Evolutionary conservation across 2,113 vertebrate species (phyloP).

Genomic region (Oncorhynchus nerka): DNA sequence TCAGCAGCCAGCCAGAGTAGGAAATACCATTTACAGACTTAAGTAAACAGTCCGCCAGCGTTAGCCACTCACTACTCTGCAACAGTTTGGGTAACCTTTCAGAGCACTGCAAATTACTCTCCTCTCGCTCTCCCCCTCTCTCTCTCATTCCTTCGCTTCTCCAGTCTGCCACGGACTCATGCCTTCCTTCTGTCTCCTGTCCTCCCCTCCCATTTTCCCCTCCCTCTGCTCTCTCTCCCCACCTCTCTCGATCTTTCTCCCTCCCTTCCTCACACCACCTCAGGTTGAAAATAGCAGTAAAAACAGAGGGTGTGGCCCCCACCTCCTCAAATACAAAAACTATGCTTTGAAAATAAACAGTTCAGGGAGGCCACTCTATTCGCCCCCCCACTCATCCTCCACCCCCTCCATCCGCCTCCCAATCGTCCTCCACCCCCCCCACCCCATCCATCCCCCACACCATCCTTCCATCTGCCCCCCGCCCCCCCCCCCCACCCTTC

Average conservation of each 20-base stretch:
- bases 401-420: too few relatives aligned
- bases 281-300: slow-evolving; percentile 38
- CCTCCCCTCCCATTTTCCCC: not conserved
- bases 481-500: too few relatives aligned
- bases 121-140: slow-evolving; percentile 19
- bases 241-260: not conserved
- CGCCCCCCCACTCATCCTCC: too few relatives aligned
- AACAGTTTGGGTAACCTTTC: slow-evolving; percentile 37
- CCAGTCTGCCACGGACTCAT: not conserved
- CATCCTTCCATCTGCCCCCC: too few relatives aligned
- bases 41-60: not conserved
- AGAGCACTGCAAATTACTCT: slow-evolving; percentile 29
- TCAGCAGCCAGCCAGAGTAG: slow-evolving; percentile 2
- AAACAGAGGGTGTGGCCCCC: slow-evolving; percentile 1
- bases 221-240: not conserved
- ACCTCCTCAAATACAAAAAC: not conserved
- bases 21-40: slow-evolving; percentile 50
- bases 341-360: slow-evolving; percentile 21
- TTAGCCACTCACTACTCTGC: too few relatives aligned
- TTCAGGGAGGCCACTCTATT: not conserved
- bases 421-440: too few relatives aligned
- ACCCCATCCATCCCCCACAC: too few relatives aligned
- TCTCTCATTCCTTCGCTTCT: slow-evolving; percentile 1
- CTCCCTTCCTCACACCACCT: slow-evolving; percentile 20
- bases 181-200: slow-evolving; percentile 1